Conservation (phyloP, 1,140 invertebrate species). For the Drosophila subobscura region DNA sequence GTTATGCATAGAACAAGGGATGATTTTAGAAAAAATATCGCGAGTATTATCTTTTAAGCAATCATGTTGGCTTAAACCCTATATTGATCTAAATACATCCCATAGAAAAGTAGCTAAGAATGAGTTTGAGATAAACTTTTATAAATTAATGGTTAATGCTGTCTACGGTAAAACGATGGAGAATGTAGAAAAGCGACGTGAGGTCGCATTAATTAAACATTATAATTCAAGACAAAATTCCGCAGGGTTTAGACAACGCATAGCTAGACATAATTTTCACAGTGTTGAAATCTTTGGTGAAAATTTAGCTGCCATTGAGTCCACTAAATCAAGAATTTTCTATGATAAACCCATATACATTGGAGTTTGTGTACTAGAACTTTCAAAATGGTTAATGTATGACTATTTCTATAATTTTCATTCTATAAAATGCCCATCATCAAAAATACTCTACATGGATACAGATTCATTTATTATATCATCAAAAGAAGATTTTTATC, state of each 20-base stretch:
- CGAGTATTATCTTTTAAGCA: conserved; percentile 9
- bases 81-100: neutral
- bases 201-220: neutral
- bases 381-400: conserved; percentile 1
- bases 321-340: neutral
- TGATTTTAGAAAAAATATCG: neutral
- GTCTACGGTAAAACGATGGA: neutral
- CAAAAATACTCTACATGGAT: conserved; percentile 4
- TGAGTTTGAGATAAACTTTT: conserved; percentile 6
- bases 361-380: neutral
- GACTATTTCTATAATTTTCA: conserved; percentile 1
- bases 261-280: conserved; percentile 22
- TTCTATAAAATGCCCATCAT: neutral
- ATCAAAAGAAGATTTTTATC: neutral
- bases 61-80: conserved; percentile 3
- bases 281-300: neutral
- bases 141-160: neutral
- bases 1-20: neutral
- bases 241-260: conserved; percentile 1
- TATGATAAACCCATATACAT: conserved; percentile 7
- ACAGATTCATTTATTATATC: conserved; percentile 1
- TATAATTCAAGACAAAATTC: conserved; percentile 1
- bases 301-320: conserved; percentile 7
- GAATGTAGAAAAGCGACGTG: neutral
- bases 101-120: neutral